phyloP scores from a whole-genome alignment of 2,888 invertebrate species.

The Taphrorychus bicolor region DNA sequence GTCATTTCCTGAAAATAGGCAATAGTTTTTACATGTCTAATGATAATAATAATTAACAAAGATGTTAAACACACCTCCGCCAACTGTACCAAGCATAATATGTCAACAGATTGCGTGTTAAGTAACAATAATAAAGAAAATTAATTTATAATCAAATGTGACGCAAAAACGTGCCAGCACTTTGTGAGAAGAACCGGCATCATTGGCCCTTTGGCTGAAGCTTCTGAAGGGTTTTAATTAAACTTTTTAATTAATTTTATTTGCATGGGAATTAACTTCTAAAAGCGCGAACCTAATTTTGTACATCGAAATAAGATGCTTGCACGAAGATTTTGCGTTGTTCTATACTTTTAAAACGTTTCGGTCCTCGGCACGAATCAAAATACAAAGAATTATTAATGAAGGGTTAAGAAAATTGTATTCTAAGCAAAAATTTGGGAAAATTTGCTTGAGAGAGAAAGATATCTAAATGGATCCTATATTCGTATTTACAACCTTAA shows the following conservation, averaged over 20 bases:
- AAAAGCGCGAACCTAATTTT: constrained; percentile 32
- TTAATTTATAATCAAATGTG: neutral
- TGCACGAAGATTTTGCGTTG: neutral
- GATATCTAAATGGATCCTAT: no score
- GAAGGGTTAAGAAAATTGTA: no score
- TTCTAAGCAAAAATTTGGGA: no score
- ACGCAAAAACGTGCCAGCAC: constrained; percentile 21
- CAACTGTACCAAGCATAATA: no score
- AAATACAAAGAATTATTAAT: no score
- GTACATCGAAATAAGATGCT: constrained; percentile 25
- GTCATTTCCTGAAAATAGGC: constrained; percentile 7
- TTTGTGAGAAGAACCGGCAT: constrained; percentile 28
- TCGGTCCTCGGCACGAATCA: no score
- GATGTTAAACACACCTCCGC: neutral
- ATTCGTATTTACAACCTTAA: no score
- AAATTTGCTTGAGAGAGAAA: neutral
- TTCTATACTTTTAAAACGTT: neutral
- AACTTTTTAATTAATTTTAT: constrained; percentile 51
- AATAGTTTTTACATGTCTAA: constrained; percentile 9
- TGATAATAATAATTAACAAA: neutral
- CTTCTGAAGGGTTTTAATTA: constrained; percentile 46
- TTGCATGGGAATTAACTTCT: constrained; percentile 48
- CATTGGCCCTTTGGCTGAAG: constrained; percentile 44
- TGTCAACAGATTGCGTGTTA: neutral
- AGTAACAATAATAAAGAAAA: neutral